phyloP scores from a whole-genome alignment of 2,113 vertebrate genomes.

The Ahaetulla prasina region DNA sequence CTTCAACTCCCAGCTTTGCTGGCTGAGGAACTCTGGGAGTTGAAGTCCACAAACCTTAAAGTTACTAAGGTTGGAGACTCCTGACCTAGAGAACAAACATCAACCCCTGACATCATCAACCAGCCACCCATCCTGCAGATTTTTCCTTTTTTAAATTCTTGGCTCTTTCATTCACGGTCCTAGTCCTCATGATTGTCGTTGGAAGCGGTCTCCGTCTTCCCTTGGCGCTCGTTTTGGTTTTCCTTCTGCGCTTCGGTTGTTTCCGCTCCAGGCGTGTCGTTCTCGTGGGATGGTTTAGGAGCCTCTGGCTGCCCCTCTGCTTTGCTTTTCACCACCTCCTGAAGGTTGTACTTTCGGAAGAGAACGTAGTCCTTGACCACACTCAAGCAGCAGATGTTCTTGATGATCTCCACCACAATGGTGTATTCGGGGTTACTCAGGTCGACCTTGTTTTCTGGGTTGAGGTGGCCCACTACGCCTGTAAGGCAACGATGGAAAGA shows the following conservation, averaged over 20 bases:
- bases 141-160: background rate
- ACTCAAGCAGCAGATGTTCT: conserved; percentile 87
- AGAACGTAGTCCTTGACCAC: conserved; percentile 88
- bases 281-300: conserved; percentile 12
- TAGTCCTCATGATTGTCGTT: conserved; percentile 1
- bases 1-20: too few relatives aligned
- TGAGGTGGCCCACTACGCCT: conserved; percentile 87
- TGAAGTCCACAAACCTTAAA: too few relatives aligned
- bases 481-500: conserved; percentile 39
- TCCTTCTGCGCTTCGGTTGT: conserved; percentile 35
- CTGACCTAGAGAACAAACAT: conserved; percentile 2
- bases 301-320: conserved; percentile 41
- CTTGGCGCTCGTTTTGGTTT: conserved; percentile 29
- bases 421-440: conserved; percentile 88
- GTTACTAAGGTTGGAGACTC: too few relatives aligned
- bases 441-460: conserved; percentile 92
- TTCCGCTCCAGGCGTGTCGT: background rate
- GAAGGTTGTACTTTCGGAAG: conserved; percentile 92
- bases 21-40: too few relatives aligned
- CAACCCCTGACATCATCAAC: background rate
- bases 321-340: conserved; percentile 84
- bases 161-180: background rate
- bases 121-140: background rate
- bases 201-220: background rate
- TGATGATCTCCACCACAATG: conserved; percentile 93